A percentile compares a stretch with the other conserved stretches of the same genome.
These are phyloP conservation scores for Rhopalosiphum padi DNA, from an alignment of 1,140 invertebrate genomes.

Conservation along the genomic window DNA sequence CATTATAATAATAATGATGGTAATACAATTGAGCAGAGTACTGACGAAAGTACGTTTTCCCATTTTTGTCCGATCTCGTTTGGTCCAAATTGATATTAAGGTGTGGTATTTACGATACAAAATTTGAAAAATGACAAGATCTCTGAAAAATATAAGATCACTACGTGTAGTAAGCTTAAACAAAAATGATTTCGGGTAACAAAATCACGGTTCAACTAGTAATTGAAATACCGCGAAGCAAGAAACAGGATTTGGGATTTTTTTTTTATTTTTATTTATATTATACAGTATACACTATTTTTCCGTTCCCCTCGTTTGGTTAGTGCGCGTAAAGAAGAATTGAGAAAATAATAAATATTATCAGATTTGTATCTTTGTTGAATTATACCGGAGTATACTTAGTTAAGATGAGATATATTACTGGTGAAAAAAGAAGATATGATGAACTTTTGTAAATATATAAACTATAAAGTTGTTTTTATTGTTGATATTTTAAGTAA, in stretches of 20 bases:
- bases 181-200: background rate
- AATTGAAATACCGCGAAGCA: background rate
- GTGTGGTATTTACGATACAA: background rate
- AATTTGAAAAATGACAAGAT: background rate
- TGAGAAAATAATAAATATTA: background rate
- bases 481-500: background rate
- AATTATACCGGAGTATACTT: background rate
- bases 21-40: background rate
- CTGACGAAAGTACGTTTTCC: background rate
- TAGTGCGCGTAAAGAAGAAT: background rate
- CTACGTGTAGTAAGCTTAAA: background rate
- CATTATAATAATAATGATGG: background rate
- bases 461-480: background rate
- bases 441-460: background rate
- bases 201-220: background rate
- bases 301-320: background rate
- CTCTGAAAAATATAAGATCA: background rate
- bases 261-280: background rate
- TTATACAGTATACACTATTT: background rate
- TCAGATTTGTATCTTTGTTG: background rate
- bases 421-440: background rate
- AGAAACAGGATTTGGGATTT: background rate
- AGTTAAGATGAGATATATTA: background rate
- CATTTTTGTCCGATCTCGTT: background rate
- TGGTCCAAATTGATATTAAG: slow-evolving; percentile 3